Conservation (phyloP, 2,113 vertebrate genomes). For the Pollimyrus isidori region DNA sequence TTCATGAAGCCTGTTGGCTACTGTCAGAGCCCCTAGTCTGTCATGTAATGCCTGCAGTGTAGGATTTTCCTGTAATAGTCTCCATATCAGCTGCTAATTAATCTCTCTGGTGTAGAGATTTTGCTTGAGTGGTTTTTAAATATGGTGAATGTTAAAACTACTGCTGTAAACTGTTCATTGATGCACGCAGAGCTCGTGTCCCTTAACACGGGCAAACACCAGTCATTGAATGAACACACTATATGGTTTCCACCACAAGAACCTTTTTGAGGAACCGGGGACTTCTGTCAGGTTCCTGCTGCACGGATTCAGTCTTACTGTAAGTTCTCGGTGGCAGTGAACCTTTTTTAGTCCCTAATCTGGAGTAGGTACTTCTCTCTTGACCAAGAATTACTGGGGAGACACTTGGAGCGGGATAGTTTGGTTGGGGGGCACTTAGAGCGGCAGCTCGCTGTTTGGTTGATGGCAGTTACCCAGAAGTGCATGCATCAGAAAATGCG, state of each 20-base stretch:
- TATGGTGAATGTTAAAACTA: constrained; percentile 39
- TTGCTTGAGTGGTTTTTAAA: constrained; percentile 1
- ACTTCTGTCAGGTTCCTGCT: background rate
- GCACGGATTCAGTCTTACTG: background rate
- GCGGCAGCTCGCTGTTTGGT: too few relatives aligned
- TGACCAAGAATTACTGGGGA: background rate
- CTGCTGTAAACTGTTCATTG: constrained; percentile 13
- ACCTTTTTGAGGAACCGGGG: background rate
- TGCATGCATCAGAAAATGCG: background rate
- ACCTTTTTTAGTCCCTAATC: background rate
- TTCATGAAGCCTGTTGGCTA: background rate
- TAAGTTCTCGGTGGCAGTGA: background rate
- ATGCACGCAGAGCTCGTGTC: constrained; percentile 15
- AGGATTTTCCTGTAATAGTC: background rate
- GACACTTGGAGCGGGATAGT: background rate
- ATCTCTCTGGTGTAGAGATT: background rate
- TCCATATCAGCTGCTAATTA: constrained; percentile 4
- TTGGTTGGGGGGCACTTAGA: background rate
- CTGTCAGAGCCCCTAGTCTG: background rate
- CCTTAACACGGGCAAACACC: constrained; percentile 27
- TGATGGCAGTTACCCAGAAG: background rate
- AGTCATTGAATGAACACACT: background rate
- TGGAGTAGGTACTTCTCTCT: background rate
- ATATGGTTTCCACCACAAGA: background rate
- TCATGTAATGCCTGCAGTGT: background rate